Evolutionary conservation across 2,888 invertebrate species (phyloP).

Genomic region (Craniophora ligustri): DNA sequence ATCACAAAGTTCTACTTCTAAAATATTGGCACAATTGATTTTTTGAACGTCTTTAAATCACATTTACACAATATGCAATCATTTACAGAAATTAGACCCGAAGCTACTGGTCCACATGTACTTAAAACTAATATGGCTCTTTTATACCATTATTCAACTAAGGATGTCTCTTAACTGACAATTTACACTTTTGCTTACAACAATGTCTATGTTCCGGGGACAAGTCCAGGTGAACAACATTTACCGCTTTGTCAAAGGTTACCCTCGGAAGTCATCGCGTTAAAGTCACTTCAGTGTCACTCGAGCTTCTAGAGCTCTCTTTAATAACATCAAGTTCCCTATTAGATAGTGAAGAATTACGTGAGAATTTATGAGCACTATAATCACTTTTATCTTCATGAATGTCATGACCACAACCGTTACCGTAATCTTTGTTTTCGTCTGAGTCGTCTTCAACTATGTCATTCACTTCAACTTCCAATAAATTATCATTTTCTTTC

Average conservation of each 20-base stretch:
- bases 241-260: constrained; percentile 81
- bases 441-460: constrained; percentile 76
- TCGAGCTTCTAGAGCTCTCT: constrained; percentile 86
- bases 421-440: constrained; percentile 75
- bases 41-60: constrained; percentile 34
- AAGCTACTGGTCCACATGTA: constrained; percentile 78
- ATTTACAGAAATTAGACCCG: constrained; percentile 69
- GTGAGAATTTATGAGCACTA: constrained; percentile 82
- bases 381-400: constrained; percentile 83
- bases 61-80: constrained; percentile 53
- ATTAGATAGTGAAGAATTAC: constrained; percentile 83
- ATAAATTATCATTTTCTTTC: constrained; percentile 79
- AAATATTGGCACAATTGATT: constrained; percentile 49
- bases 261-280: constrained; percentile 87
- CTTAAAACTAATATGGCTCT: constrained; percentile 63
- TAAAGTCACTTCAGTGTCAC: constrained; percentile 86
- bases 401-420: constrained; percentile 70
- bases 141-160: constrained; percentile 64
- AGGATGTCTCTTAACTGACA: constrained; percentile 62
- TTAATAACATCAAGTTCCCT: constrained; percentile 86
- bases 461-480: constrained; percentile 84
- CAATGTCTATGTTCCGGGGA: constrained; percentile 69
- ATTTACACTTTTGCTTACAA: constrained; percentile 66
- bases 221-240: constrained; percentile 79
- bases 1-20: constrained; percentile 40